Conservation (phyloP, 2,888 invertebrate species). For the Operophtera brumata region DNA sequence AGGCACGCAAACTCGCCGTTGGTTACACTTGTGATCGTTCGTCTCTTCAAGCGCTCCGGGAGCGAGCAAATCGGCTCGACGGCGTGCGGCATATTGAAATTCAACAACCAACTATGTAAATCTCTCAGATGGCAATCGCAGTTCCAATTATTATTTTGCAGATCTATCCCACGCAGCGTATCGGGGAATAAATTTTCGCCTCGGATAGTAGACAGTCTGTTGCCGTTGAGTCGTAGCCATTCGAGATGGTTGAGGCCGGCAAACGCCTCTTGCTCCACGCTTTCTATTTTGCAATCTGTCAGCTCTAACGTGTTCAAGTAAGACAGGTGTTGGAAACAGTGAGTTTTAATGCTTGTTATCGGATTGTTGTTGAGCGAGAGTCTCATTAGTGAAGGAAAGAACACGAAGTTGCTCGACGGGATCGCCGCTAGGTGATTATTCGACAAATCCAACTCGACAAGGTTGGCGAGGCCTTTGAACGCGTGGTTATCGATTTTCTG, state of each 20-base stretch:
- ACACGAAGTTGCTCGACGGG: slow-evolving; percentile 89
- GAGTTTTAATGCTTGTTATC: slow-evolving; percentile 85
- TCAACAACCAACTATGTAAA: slow-evolving; percentile 88
- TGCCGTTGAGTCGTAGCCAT: slow-evolving; percentile 91
- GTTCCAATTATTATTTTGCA: slow-evolving; percentile 93
- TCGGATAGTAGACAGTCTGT: slow-evolving; percentile 86
- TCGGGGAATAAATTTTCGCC: slow-evolving; percentile 87
- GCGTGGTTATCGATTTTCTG: slow-evolving; percentile 89
- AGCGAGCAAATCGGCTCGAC: slow-evolving; percentile 89
- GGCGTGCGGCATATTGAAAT: slow-evolving; percentile 87
- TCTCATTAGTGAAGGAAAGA: slow-evolving; percentile 90
- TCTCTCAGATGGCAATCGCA: slow-evolving; percentile 92
- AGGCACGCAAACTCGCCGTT: slow-evolving; percentile 89
- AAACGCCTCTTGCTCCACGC: slow-evolving; percentile 90
- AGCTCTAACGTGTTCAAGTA: slow-evolving; percentile 90
- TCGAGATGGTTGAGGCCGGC: slow-evolving; percentile 89
- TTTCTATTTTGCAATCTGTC: slow-evolving; percentile 88
- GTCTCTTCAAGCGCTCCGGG: slow-evolving; percentile 84
- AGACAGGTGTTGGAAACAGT: slow-evolving; percentile 87
- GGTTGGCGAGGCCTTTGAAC: slow-evolving; percentile 91
- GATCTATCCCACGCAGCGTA: slow-evolving; percentile 87
- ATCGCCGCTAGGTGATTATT: slow-evolving; percentile 89
- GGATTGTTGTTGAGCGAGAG: slow-evolving; percentile 91
- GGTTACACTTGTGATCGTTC: slow-evolving; percentile 84
- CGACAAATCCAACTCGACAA: slow-evolving; percentile 93